phyloP scores from a whole-genome alignment of 2,113 vertebrate species.

The Malaclemys terrapin region DNA sequence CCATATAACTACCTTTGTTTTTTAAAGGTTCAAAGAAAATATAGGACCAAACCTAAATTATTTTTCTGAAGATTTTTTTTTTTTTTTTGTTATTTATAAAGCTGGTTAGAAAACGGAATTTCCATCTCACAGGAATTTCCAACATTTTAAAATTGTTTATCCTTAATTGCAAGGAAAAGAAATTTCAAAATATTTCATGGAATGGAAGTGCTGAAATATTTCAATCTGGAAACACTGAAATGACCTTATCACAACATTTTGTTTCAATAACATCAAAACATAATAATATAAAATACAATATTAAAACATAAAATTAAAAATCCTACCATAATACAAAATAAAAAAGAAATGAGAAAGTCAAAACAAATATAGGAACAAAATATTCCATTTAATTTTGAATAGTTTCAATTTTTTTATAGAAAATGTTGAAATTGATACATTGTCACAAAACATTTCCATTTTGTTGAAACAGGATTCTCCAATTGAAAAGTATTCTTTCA shows the following conservation, averaged over 20 bases:
- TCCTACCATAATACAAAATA: no score
- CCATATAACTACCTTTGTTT: background rate
- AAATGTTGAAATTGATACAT: background rate
- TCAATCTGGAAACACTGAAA: no score
- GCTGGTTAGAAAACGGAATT: background rate
- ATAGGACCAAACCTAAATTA: background rate
- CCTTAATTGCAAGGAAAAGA: background rate
- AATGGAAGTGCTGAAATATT: no score
- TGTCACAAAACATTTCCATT: background rate
- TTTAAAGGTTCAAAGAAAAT: background rate
- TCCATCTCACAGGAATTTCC: background rate
- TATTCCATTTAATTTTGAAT: background rate
- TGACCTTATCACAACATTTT: no score
- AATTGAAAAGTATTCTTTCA: background rate
- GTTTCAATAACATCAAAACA: no score
- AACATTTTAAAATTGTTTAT: background rate
- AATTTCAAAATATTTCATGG: background rate
- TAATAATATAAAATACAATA: no score
- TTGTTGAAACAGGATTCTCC: background rate
- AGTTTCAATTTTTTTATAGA: background rate
- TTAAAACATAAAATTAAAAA: no score
- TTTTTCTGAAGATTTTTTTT: background rate
- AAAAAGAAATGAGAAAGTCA: no score
- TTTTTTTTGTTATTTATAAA: background rate
- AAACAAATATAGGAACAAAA: background rate